These are phyloP conservation scores for Drosophila testacea DNA, from an alignment of 2,888 invertebrate species.

Conservation along the genomic window DNA sequence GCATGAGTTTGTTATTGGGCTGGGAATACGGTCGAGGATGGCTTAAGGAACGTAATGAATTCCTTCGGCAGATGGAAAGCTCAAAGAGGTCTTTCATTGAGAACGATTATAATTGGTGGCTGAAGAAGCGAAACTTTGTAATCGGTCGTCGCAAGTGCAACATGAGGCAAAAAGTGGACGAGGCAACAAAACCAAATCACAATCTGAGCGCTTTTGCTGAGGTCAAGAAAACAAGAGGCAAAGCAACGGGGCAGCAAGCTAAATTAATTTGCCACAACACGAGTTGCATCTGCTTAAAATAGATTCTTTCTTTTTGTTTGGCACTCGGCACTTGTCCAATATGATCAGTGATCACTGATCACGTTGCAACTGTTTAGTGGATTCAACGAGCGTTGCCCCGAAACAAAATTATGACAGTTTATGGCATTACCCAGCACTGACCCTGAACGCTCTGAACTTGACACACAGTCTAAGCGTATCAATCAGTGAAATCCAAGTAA, in stretches of 20 bases:
- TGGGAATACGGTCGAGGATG: slow-evolving; percentile 48
- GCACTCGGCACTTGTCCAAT: not conserved
- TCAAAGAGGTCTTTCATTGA: slow-evolving; percentile 19
- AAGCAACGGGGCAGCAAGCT: not conserved
- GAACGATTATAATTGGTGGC: slow-evolving; percentile 44
- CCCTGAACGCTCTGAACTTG: not conserved
- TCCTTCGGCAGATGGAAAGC: not conserved
- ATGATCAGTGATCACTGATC: not conserved
- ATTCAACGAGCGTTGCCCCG: not conserved
- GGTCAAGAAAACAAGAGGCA: slow-evolving; percentile 2
- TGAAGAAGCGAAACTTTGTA: slow-evolving; percentile 28
- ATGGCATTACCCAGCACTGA: slow-evolving; percentile 14
- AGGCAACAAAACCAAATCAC: not conserved
- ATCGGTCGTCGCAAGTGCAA: slow-evolving; percentile 14
- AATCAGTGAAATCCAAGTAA: not conserved
- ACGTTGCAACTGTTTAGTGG: slow-evolving; percentile 6
- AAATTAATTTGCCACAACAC: not conserved
- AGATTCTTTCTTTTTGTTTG: not conserved
- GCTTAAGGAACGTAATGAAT: slow-evolving; percentile 21
- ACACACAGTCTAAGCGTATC: not conserved
- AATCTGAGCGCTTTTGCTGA: slow-evolving; percentile 11
- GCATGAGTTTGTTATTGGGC: slow-evolving; percentile 28
- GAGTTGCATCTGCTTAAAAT: not conserved
- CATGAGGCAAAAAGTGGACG: not conserved
- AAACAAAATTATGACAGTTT: slow-evolving; percentile 4